Base-by-base conservation (phyloP, 2,888 invertebrate genomes). In the Drosophila atroscutellata region DNA sequence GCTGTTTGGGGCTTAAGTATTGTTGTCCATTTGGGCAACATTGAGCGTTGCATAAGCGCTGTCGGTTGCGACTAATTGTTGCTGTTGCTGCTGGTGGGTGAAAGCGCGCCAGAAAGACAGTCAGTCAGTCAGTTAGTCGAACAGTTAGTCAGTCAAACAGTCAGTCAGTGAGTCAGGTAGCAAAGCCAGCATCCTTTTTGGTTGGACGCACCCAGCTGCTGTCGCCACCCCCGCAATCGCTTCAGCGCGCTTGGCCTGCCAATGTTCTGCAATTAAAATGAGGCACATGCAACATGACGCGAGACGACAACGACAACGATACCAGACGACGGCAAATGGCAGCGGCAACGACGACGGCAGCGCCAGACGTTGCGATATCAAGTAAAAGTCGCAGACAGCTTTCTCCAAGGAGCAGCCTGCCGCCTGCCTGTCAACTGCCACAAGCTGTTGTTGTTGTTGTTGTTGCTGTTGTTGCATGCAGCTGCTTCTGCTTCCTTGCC, bases 201-300 rank as follows among this genome's bases (percentile, higher is more conserved):
- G 34, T 34, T 55, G 55, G 57, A 56, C 60, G 60, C 60, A 57
- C 60, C 62, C 59, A 62, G 59, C 42, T 42, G 39, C n/a, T n/a
- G 18, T n/a, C n/a, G n/a, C 55, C 26, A 13, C 28, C 37, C 26
- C 37, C n/a, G 26, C n/a, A 26, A n/a, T 26, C 28, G 26, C n/a
- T 37, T 34, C 49, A 18, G 56, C 49, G 26, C 28, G 50, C 28
- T 6, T 20, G 28, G 24, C 18, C 34, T 50, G 30, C 37, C 62
- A 72, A 73, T 83, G 90, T 86, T 86, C 90, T 90, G 90, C 86
- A 86, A 86, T 90, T 90, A 90, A 86, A 89, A 86, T 86, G 71
- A 86, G 88, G 49, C 69, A 37, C 55, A 66, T 56, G 62, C 69
- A 75, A 49, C 65, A 74, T 60, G 60, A 47, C 45, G 66, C 63